phyloP scores from a whole-genome alignment of 2,113 vertebrate species.

The Menura novaehollandiae region DNA sequence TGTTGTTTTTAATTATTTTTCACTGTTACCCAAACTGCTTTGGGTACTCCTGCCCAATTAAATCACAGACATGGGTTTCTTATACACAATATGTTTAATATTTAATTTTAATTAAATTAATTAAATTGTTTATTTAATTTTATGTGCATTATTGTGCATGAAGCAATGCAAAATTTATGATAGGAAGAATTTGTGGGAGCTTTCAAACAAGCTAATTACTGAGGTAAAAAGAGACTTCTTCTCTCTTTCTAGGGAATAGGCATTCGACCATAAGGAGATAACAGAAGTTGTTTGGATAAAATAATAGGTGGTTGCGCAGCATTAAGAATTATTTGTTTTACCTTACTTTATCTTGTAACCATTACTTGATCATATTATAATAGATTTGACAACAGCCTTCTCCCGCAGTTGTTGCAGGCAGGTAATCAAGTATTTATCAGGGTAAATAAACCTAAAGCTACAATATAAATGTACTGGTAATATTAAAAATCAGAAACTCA shows the following conservation, averaged over 20 bases:
- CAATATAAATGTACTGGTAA: not conserved
- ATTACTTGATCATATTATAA: not conserved
- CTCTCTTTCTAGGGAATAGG: constrained; percentile 47
- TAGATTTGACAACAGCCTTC: not conserved
- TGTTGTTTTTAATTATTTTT: constrained; percentile 89
- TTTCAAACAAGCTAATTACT: constrained; percentile 74
- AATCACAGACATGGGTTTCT: constrained; percentile 78
- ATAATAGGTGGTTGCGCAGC: constrained; percentile 29
- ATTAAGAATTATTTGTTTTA: constrained; percentile 58
- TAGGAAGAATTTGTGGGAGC: constrained; percentile 62
- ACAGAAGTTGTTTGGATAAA: constrained; percentile 46
- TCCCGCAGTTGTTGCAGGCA: not conserved
- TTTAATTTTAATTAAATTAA: constrained; percentile 89
- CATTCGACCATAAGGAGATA: constrained; percentile 21
- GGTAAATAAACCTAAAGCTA: constrained; percentile 34
- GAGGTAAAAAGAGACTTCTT: constrained; percentile 56
- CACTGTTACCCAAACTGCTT: constrained; percentile 83
- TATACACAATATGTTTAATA: constrained; percentile 84
- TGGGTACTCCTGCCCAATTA: constrained; percentile 82
- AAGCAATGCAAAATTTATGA: constrained; percentile 82
- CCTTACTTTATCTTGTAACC: constrained; percentile 47
- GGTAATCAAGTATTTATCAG: constrained; percentile 36
- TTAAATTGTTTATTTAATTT: constrained; percentile 95
- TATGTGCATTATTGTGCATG: constrained; percentile 78
- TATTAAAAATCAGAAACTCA: not conserved